These are phyloP conservation scores for Lophius piscatorius DNA, from an alignment of 2,113 vertebrate genomes.

Conservation along the genomic window DNA sequence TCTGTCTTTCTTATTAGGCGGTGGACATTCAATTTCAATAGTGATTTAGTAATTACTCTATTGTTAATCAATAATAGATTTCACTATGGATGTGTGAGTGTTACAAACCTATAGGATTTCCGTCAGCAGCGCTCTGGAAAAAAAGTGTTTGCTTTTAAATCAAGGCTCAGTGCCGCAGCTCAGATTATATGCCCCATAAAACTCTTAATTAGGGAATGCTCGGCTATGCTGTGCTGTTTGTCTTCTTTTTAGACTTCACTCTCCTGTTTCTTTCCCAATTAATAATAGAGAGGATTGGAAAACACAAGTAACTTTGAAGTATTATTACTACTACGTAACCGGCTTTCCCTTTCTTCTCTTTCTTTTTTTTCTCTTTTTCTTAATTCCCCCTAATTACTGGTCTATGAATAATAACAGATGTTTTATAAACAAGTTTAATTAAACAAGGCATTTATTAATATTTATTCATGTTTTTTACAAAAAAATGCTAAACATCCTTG, in stretches of 20 bases:
- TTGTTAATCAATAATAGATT: conserved; percentile 12
- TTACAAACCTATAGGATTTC: conserved; percentile 13
- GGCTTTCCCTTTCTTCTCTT: no score
- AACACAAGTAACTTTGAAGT: conserved; percentile 10
- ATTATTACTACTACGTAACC: no score
- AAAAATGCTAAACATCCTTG: no score
- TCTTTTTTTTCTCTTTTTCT: no score
- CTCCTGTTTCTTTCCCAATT: conserved; percentile 52
- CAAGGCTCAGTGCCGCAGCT: conserved; percentile 68
- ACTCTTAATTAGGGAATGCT: conserved; percentile 75
- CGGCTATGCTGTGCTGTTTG: conserved; percentile 51
- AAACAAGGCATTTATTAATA: no score
- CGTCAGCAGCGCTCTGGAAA: conserved; percentile 5
- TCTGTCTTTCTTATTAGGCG: not conserved
- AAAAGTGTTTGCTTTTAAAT: conserved; percentile 66
- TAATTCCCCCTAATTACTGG: no score
- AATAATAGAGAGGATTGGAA: conserved; percentile 60
- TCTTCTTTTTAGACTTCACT: conserved; percentile 23
- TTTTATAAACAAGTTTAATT: no score
- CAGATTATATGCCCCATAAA: conserved; percentile 83
- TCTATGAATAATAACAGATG: no score
- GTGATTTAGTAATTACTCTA: no score
- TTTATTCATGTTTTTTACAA: no score
- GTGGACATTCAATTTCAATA: no score
- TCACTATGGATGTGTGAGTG: not conserved